Conservation (phyloP, 2,888 invertebrate genomes). For the Agrilus biguttatus region DNA sequence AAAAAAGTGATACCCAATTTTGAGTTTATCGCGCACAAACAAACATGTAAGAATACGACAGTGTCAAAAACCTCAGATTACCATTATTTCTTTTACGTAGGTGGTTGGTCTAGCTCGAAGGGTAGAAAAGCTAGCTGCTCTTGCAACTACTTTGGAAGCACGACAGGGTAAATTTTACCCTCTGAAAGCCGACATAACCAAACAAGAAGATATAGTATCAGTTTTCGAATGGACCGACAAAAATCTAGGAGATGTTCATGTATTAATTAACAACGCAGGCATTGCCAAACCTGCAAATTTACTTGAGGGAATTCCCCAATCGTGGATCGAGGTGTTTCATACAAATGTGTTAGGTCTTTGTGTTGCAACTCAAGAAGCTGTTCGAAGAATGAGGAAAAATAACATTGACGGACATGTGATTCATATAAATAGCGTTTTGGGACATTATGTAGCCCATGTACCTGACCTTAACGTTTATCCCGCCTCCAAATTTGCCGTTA, state of each 20-base stretch:
- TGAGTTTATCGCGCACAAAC: no score
- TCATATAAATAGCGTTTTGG: slow-evolving; percentile 17
- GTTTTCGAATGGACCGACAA: slow-evolving; percentile 12
- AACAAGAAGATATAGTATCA: slow-evolving; percentile 13
- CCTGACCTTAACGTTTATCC: slow-evolving; percentile 18
- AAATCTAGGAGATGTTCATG: slow-evolving; percentile 12
- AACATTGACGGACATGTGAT: slow-evolving; percentile 15
- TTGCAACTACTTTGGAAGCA: slow-evolving; percentile 8
- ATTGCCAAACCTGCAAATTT: slow-evolving; percentile 10
- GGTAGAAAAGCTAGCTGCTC: slow-evolving; percentile 11
- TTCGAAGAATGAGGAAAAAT: slow-evolving; percentile 13
- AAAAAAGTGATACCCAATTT: no score
- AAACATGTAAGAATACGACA: no score
- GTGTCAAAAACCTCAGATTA: neutral
- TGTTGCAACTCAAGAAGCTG: slow-evolving; percentile 16
- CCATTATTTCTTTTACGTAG: slow-evolving; percentile 7
- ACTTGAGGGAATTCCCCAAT: slow-evolving; percentile 11
- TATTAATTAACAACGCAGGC: slow-evolving; percentile 17
- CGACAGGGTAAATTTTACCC: slow-evolving; percentile 10
- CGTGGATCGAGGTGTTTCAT: slow-evolving; percentile 14
- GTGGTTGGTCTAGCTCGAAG: slow-evolving; percentile 18
- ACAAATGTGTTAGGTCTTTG: slow-evolving; percentile 16
- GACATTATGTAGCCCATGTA: slow-evolving; percentile 15
- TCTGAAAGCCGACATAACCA: slow-evolving; percentile 12
- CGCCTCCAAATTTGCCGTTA: slow-evolving; percentile 23